Percentiles rank a stretch among this genome's conserved stretches.
Conservation (phyloP, 2,888 invertebrate species). For the Onchidella celtica region DNA sequence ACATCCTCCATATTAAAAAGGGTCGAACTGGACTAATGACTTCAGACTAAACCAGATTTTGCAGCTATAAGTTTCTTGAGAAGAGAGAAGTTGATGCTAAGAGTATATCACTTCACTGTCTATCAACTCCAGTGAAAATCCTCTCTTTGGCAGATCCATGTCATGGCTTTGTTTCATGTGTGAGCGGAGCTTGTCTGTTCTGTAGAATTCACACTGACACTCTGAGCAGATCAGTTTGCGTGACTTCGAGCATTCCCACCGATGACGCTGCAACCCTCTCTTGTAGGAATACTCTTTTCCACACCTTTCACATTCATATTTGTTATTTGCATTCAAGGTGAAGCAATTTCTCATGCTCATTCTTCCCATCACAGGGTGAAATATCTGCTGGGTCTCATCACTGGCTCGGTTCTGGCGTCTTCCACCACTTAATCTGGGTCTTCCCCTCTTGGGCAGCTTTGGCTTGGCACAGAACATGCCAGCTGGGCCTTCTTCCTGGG, state of each 20-base stretch:
- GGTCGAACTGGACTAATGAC: too few relatives aligned
- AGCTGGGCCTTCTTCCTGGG: neutral
- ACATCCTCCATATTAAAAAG: too few relatives aligned
- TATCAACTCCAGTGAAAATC: too few relatives aligned
- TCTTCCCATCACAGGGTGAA: neutral
- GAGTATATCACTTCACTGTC: too few relatives aligned
- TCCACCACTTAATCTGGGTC: neutral
- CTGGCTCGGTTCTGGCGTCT: neutral
- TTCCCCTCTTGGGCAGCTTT: neutral
- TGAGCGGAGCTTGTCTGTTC: constrained; percentile 21
- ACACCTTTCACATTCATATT: constrained; percentile 34
- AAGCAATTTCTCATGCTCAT: neutral
- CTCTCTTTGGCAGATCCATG: constrained; percentile 13
- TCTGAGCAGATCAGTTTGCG: neutral
- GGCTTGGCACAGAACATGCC: neutral
- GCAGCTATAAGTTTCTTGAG: too few relatives aligned
- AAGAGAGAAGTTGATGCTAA: too few relatives aligned
- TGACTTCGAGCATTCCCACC: constrained; percentile 43
- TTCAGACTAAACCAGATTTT: too few relatives aligned
- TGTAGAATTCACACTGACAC: constrained; percentile 40
- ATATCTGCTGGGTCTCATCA: neutral
- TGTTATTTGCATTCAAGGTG: neutral
- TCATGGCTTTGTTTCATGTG: constrained; percentile 30
- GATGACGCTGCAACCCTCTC: constrained; percentile 45
- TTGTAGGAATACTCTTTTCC: constrained; percentile 38